Evolutionary conservation across 1,140 invertebrate genomes (phyloP), one percentile per base, ranked within the genome.

Genomic region (Chironomus striatipennis): DNA sequence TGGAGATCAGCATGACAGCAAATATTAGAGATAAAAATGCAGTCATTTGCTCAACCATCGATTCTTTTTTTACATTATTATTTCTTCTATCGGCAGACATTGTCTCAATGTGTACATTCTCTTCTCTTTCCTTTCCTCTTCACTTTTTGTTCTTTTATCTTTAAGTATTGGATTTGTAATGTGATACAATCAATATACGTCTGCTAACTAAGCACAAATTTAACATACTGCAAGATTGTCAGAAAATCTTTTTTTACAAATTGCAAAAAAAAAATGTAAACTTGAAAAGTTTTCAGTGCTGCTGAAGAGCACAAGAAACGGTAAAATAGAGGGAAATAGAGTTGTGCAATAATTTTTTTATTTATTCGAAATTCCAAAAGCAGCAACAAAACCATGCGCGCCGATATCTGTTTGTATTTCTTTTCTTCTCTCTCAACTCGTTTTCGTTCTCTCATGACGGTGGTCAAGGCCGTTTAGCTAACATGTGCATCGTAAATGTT

Each of bases 191-290:
- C n/a, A n/a, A 57, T 57, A 9, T 57, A 57, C 47, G 47, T 57
- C 47, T 57, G 47, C 47, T 57, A 57, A 5, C 47, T 57, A n/a
- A 57, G 47, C 47, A 57, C 47, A n/a, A 57, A n/a, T 57, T 57
- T 57, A 57, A 15, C 47, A 57, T 57, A 57, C 47, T 57, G 47
- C 47, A 57, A 57, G 47, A 57, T 57, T 15, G 47, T 15, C n/a
- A 34, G 24, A 34, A 5, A 57, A 1, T 57, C 15, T 57, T 47
- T 57, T 15, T 57, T 57, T n/a, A 12, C 47, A 5, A 57, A 1
- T 34, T 34, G 24, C 24, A 34, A 34, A 34, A 34, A 34, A 34
- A 34, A 2, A 34, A 34, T n/a, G n/a, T n/a, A n/a, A n/a, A n/a
- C n/a, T n/a, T n/a, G n/a, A n/a, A n/a, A n/a, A n/a, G n/a, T n/a